Evolutionary conservation across 2,113 vertebrate genomes (phyloP).

Genomic region (Hydrochoerus hydrochaeris): DNA sequence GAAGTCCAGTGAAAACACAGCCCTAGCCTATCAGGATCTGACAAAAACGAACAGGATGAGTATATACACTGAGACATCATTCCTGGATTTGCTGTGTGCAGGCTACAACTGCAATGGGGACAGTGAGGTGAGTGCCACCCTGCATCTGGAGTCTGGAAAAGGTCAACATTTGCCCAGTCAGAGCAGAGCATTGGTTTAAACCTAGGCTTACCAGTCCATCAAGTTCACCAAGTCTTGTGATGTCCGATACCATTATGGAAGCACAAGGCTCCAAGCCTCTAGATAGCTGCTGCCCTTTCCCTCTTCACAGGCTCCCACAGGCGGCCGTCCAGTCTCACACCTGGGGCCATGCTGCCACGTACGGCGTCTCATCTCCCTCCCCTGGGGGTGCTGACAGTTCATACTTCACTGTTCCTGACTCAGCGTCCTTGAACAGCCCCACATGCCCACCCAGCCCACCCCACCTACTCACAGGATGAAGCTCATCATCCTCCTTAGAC

Average conservation of each 20-base stretch:
- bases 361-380: neutral
- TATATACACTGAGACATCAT: neutral
- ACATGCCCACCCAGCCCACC: too few species aligned
- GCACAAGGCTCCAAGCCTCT: rapidly evolving
- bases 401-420: neutral
- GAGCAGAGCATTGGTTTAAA: neutral
- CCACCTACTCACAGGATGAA: neutral
- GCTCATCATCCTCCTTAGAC: neutral
- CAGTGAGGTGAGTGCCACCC: rapidly evolving
- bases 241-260: neutral
- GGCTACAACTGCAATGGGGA: neutral
- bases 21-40: slow-evolving; percentile 2
- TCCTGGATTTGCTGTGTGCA: neutral
- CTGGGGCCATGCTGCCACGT: neutral
- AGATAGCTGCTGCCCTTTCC: too few species aligned
- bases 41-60: neutral
- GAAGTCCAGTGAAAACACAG: neutral
- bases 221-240: neutral
- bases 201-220: neutral
- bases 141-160: neutral
- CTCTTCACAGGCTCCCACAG: neutral
- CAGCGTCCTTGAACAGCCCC: neutral
- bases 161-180: neutral
- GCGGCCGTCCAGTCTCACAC: neutral
- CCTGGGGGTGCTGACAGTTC: neutral